Base-by-base conservation (phyloP, 2,113 vertebrate genomes). In the Orcinus orca region DNA sequence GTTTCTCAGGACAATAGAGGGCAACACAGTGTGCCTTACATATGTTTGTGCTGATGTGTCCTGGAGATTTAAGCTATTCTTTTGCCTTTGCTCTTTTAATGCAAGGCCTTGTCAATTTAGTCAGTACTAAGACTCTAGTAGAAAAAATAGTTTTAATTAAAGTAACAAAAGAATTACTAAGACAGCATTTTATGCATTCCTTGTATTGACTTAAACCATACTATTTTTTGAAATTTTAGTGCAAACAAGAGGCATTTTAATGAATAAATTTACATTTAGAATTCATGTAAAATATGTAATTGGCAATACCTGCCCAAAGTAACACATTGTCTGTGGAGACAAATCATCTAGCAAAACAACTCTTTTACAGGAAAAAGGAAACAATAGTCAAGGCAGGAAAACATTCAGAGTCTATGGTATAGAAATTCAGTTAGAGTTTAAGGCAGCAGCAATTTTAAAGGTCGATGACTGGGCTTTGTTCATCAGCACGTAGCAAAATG, bases 71-170 rank as follows among this genome's bases (percentile, higher is more conserved):
- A 84, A 62, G 15, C 20, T 47, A 8, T 15, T 38, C 58, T 88
- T 81, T 67, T 44, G 50, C 3, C 36, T 20, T 53, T 18, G 0
- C 60, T 9, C 83, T 91, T 90, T 93, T 41, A 92, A 93, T 74
- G 8, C 47, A 91, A 71, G 31, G 15, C 11, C 53, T 71, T 88
- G 58, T 73, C 60, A 55, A 73, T 63, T 86, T 67, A 84, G 65
- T 95, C 31, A 58, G 29, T 77, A 73, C 18, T 92, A 90, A 96
- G 31, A 31, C 55, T 90, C 1, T 74, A 33, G 29, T 67, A 65
- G 65, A 96, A 95, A 92, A 62, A 65, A 90, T 47, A 33, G 31
- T 44, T 96, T 96, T 83, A 96, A 94, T 89, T 92, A 92, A 96
- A 93, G 23, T 58, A 87, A 83, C 80, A 63, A 79, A 96, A 88